Evolutionary conservation across 2,797 vertebrate species (phyloP), one percentile per base, ranked within the genome.

Genomic region (Chromobotia macracanthus): DNA sequence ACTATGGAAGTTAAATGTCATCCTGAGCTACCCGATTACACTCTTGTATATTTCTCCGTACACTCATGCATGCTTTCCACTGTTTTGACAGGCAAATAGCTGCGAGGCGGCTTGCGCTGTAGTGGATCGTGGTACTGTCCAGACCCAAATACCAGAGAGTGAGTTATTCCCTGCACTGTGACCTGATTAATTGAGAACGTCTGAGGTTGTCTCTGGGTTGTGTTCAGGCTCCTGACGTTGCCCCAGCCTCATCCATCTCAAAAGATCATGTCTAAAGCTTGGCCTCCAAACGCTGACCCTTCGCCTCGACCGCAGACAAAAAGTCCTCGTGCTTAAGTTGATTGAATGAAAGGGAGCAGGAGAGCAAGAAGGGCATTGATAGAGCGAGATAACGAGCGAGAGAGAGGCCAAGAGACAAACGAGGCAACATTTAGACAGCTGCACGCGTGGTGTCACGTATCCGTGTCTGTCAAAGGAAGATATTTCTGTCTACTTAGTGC

Each of bases 401-500:
- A 84, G 64, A 77, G 67, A 53, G 67, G 80, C 77, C 80, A 70
- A 72, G 80, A 78, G 82, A 86, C 86, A 79, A 79, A 87, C 84
- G 84, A 89, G 86, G 82, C 87, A 91, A 89, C 91, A 87, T 90
- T 85, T 89, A 92, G 94, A 95, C 94, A 95, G 94, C 93, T 95
- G 94, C 91, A 91, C 82, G 86, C 92, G 90, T 90, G 90, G 84
- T 75, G 41, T 86, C 85, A 80, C 90, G 90, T 90, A 89, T 92
- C 87, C 28, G 89, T 91, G 91, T 93, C 84, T 89, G 92, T 94
- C 93, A 94, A 89, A 91, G 89, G 81, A 86, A 93, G 93, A 94
- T 95, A 95, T 96, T 95, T 96, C 92, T 93, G 94, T 94, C 94
- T 93, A 77, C 83, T 95, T 94, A 93, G 93, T 90, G 90, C 89